Conservation (phyloP, 2,113 vertebrate genomes). For the Pelodiscus sinensis region DNA sequence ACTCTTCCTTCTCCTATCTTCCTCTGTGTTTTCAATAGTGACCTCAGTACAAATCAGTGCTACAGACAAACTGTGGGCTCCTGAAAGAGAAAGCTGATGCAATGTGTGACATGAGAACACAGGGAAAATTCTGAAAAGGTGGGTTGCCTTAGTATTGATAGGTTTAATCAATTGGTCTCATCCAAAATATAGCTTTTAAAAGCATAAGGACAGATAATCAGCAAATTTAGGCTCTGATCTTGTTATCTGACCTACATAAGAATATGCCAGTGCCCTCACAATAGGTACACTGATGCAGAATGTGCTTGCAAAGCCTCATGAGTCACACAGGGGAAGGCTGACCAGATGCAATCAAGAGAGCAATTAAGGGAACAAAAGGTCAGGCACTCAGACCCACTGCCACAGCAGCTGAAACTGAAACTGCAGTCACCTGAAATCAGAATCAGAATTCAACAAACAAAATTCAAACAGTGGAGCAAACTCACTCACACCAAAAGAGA, state of each 20-base stretch:
- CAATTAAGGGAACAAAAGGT: too few species aligned
- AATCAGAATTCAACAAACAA: too few species aligned
- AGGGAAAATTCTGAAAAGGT: too few species aligned
- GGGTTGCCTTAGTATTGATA: background rate
- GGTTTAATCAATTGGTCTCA: background rate
- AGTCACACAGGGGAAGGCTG: too few species aligned
- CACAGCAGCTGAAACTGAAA: too few species aligned
- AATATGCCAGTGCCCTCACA: background rate
- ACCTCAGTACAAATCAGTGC: background rate
- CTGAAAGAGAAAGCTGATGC: background rate
- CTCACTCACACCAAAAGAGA: too few species aligned
- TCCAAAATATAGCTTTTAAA: background rate
- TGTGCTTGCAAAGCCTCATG: background rate
- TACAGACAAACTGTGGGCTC: background rate
- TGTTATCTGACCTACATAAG: background rate
- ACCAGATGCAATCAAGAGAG: too few species aligned
- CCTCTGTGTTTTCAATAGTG: background rate
- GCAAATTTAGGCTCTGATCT: background rate
- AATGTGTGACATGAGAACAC: background rate
- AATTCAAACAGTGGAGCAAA: too few species aligned
- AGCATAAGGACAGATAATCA: background rate
- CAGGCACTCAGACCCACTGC: too few species aligned
- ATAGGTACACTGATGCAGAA: background rate
- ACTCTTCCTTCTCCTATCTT: background rate
- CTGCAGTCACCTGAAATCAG: too few species aligned